Evolutionary conservation across 2,113 vertebrate species (phyloP).

Genomic region (Merops nubicus): DNA sequence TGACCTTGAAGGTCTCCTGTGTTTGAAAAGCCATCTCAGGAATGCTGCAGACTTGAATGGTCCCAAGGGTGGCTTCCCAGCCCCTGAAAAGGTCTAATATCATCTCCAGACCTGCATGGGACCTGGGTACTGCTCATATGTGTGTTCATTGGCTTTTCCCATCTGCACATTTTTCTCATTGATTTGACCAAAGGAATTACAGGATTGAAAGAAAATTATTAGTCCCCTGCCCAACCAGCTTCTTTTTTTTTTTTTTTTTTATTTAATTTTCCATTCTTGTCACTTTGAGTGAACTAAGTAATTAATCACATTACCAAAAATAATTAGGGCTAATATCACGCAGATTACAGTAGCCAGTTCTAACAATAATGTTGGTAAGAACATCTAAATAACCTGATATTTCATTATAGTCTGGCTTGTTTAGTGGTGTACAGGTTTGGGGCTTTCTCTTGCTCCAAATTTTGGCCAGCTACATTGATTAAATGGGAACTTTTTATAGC

Average conservation of each 20-base stretch:
- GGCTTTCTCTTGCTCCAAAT: constrained; percentile 12
- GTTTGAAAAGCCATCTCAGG: not conserved
- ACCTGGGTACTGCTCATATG: not conserved
- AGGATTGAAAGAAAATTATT: constrained; percentile 13
- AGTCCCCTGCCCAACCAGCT: not conserved
- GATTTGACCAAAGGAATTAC: not conserved
- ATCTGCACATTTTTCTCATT: not conserved
- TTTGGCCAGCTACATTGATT: constrained; percentile 48
- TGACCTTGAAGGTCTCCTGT: not conserved
- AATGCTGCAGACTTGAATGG: not conserved
- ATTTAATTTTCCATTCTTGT: constrained; percentile 55
- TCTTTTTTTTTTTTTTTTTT: constrained; percentile 49
- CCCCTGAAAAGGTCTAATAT: not conserved
- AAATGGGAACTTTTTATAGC: constrained; percentile 58
- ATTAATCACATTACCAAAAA: constrained; percentile 35
- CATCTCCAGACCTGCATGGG: not conserved
- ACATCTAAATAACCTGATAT: constrained; percentile 29
- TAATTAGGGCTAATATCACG: constrained; percentile 39
- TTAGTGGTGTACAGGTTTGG: not conserved
- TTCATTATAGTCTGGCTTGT: constrained; percentile 10
- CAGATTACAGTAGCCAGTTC: not conserved
- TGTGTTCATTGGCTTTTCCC: not conserved
- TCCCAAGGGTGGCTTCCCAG: not conserved
- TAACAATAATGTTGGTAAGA: constrained; percentile 2
- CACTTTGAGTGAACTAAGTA: constrained; percentile 41